Percentiles rank a stretch among this genome's conserved stretches.
phyloP scores from a whole-genome alignment of 2,113 vertebrate genomes.

The Syngnathus typhle region DNA sequence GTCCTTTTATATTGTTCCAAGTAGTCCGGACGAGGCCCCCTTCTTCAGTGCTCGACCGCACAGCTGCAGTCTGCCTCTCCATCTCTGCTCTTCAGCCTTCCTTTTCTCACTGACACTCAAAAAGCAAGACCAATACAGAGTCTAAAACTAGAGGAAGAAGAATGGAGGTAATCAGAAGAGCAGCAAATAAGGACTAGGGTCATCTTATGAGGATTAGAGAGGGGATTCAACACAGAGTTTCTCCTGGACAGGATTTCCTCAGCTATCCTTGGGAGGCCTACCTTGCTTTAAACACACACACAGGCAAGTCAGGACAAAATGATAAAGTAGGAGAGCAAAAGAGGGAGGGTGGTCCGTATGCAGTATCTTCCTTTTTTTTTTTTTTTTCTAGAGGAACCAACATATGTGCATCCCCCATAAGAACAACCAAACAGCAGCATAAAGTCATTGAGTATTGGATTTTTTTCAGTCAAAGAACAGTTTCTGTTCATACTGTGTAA shows the following conservation, averaged over 20 bases:
- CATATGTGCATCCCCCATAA: conserved; percentile 17
- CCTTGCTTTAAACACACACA: conserved; percentile 49
- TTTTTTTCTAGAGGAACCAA: conserved; percentile 40
- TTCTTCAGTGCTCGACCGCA: conserved; percentile 55
- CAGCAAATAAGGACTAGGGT: conserved; percentile 28
- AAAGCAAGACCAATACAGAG: conserved; percentile 21
- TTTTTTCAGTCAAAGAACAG: conserved; percentile 11
- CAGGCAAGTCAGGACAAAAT: conserved; percentile 51
- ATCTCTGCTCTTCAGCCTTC: conserved; percentile 50
- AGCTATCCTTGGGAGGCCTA: conserved; percentile 48
- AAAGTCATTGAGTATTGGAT: neutral
- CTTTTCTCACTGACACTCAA: conserved; percentile 35
- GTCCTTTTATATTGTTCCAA: conserved; percentile 70
- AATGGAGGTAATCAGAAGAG: conserved; percentile 12
- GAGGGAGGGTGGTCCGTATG: conserved; percentile 3
- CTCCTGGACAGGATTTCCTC: conserved; percentile 53
- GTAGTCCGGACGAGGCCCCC: conserved; percentile 62
- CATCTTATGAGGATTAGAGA: conserved; percentile 55
- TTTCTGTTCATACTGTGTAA: conserved; percentile 42
- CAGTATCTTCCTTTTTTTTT: conserved; percentile 27
- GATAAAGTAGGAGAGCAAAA: conserved; percentile 18
- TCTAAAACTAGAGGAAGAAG: conserved; percentile 14
- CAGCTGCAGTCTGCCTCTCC: conserved; percentile 67
- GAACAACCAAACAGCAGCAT: conserved; percentile 17
- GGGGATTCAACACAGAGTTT: conserved; percentile 42